Evolutionary conservation across 2,888 invertebrate genomes (phyloP).

Genomic region (Erebia ligea): DNA sequence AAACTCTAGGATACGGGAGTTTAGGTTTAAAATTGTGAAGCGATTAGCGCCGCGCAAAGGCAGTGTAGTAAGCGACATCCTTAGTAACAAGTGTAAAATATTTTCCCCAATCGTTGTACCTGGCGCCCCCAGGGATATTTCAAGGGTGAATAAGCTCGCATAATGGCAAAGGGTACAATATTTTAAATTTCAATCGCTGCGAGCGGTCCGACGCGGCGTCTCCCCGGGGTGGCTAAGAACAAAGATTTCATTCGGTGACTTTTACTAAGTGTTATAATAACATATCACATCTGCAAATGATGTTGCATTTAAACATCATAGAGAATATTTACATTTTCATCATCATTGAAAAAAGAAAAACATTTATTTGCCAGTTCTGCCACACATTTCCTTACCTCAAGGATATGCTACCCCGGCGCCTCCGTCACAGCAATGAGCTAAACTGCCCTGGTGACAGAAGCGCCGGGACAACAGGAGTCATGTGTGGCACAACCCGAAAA

Average conservation of each 20-base stretch:
- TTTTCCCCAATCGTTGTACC: conserved; percentile 82
- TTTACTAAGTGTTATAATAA: conserved; percentile 75
- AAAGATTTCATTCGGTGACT: conserved; percentile 78
- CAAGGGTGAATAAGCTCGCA: conserved; percentile 84
- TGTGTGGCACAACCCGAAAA: no score
- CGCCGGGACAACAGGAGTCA: no score
- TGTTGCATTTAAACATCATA: conserved; percentile 27
- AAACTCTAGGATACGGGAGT: conserved; percentile 49
- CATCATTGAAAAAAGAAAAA: no score
- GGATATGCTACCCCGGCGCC: no score
- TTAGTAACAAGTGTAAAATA: conserved; percentile 84
- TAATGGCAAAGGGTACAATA: conserved; percentile 84
- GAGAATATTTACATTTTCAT: background rate
- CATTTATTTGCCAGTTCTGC: no score
- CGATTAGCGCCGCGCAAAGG: conserved; percentile 54
- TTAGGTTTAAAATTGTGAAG: conserved; percentile 52
- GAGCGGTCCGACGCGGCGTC: conserved; percentile 68
- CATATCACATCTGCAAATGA: conserved; percentile 64
- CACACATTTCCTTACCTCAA: no score
- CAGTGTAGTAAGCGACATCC: conserved; percentile 76
- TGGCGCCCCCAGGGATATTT: conserved; percentile 83
- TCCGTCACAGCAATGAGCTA: no score
- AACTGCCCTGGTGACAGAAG: no score
- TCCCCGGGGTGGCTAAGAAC: conserved; percentile 70
- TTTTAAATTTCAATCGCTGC: conserved; percentile 84